Conservation (phyloP, 2,888 invertebrate species). For the Limnephilus marmoratus region DNA sequence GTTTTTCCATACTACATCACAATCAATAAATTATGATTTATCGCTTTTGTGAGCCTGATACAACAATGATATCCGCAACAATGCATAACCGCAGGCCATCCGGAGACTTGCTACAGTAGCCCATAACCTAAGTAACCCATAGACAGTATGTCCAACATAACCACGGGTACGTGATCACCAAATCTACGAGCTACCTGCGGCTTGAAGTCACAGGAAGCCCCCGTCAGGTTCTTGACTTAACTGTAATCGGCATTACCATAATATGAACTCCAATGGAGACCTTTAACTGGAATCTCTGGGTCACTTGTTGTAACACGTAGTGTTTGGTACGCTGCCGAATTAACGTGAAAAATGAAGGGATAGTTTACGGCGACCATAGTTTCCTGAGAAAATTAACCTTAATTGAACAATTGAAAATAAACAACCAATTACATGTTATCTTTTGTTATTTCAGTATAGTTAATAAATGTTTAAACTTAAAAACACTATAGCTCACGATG, state of each 20-base stretch:
- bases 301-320: constrained; percentile 2
- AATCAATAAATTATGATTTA: neutral
- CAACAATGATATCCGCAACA: constrained; percentile 31
- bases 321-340: neutral
- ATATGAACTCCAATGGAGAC: neutral
- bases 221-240: constrained; percentile 1
- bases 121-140: neutral
- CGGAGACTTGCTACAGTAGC: neutral
- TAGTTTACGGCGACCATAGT: constrained; percentile 12
- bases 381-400: neutral
- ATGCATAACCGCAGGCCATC: constrained; percentile 42
- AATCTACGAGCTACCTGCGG: constrained; percentile 9
- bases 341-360: constrained; percentile 20
- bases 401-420: too few species aligned
- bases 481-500: neutral
- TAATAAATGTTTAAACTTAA: too few species aligned
- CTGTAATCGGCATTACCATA: constrained; percentile 15
- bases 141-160: neutral
- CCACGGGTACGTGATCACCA: constrained; percentile 28
- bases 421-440: too few species aligned
- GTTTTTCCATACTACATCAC: neutral
- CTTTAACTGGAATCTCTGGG: constrained; percentile 19
- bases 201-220: constrained; percentile 3
- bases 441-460: too few species aligned
- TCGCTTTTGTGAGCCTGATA: neutral